Conservation (phyloP, 2,113 vertebrate genomes). For the Podarcis cretensis region DNA sequence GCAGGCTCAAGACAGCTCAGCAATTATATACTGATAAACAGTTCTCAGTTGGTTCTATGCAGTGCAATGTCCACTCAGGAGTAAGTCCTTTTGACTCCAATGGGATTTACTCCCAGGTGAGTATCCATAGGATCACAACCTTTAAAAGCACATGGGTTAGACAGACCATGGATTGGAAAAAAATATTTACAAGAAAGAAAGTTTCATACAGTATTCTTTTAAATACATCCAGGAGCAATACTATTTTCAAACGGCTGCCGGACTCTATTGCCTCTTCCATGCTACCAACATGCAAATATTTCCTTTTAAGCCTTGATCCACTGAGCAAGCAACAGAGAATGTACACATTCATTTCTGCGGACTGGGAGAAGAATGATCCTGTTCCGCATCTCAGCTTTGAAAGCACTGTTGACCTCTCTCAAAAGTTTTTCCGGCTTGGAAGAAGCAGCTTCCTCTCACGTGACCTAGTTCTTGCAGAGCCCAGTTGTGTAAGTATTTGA, state of each 20-base stretch:
- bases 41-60: neutral
- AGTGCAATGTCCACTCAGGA: too few species aligned
- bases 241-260: neutral
- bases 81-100: neutral
- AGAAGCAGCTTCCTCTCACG: neutral
- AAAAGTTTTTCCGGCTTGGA: neutral
- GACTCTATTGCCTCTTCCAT: neutral
- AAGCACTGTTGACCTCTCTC: slow-evolving; percentile 23
- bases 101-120: neutral
- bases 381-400: neutral
- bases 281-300: neutral
- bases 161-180: neutral
- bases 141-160: neutral
- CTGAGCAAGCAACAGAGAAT: neutral
- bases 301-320: neutral
- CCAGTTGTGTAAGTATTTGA: neutral
- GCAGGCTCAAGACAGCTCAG: too few species aligned
- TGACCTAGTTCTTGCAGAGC: neutral
- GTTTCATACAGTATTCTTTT: neutral
- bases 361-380: neutral
- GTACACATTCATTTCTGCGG: slow-evolving; percentile 3
- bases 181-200: slow-evolving; percentile 22
- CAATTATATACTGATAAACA: neutral
- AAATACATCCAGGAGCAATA: slow-evolving; percentile 13
- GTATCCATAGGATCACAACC: neutral